A percentile compares a stretch with the other conserved stretches of the same genome.
Evolutionary conservation across 2,113 vertebrate species (phyloP).

Genomic region (Mormoops blainvillei): DNA sequence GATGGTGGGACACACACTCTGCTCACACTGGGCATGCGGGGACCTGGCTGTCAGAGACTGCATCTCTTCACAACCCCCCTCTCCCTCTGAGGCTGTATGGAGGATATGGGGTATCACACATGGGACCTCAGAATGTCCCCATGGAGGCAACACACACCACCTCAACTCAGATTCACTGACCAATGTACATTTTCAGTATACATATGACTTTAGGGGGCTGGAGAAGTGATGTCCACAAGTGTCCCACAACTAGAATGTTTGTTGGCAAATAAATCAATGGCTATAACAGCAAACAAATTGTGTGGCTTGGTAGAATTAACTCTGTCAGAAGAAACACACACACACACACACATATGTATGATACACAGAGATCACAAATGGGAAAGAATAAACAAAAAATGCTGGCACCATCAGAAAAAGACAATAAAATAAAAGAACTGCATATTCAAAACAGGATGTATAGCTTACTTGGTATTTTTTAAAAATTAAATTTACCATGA

Average conservation of each 20-base stretch:
- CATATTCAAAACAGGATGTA: background rate
- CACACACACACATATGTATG: no score
- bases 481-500: background rate
- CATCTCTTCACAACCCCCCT: background rate
- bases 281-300: background rate
- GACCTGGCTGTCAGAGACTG: background rate
- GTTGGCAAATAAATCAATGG: background rate
- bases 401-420: background rate
- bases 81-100: background rate
- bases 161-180: no score
- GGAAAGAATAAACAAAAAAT: background rate
- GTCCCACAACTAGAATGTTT: background rate
- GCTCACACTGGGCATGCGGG: background rate
- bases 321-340: background rate
- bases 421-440: no score
- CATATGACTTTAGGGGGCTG: fast-evolving
- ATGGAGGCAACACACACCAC: fast-evolving
- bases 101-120: fast-evolving
- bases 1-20: fast-evolving
- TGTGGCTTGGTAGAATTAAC: no score
- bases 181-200: fast-evolving
- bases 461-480: no score
- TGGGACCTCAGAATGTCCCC: background rate
- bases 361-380: no score
- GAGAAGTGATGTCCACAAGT: fast-evolving